Evolutionary conservation across 1,140 invertebrate genomes (phyloP).

Genomic region (Hypothenemus hampei): DNA sequence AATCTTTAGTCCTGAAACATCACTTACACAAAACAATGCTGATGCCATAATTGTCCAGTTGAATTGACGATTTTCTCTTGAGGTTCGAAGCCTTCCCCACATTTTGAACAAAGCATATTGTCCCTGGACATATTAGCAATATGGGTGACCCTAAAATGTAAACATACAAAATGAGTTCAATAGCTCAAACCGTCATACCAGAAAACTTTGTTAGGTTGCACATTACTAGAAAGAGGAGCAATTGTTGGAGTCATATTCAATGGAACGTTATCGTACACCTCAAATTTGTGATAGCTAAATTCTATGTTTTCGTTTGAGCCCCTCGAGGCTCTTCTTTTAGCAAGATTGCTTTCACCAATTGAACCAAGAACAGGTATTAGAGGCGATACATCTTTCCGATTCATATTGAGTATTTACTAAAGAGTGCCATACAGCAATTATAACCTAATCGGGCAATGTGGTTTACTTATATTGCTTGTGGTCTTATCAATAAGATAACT

Average conservation of each 20-base stretch:
- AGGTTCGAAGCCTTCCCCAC: conserved; percentile 87
- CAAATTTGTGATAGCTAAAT: conserved; percentile 29
- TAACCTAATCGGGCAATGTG: no score
- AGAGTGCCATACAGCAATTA: no score
- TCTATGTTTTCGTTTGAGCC: conserved; percentile 16
- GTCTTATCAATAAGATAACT: no score
- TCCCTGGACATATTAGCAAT: conserved; percentile 69
- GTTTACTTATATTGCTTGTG: no score
- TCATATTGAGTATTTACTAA: no score
- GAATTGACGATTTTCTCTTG: conserved; percentile 99
- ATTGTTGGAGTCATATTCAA: conserved; percentile 8
- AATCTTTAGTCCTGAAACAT: no score
- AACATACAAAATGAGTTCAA: not conserved
- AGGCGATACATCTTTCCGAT: conserved; percentile 8
- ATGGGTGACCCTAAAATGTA: conserved; percentile 54
- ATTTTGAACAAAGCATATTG: conserved; percentile 90
- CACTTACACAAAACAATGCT: conserved; percentile 97
- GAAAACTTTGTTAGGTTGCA: not conserved
- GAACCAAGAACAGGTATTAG: conserved; percentile 15
- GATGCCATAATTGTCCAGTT: conserved; percentile 97
- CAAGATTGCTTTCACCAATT: conserved; percentile 32
- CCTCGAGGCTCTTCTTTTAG: conserved; percentile 32
- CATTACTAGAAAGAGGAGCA: not conserved
- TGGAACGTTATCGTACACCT: conserved; percentile 31
- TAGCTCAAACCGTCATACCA: conserved; percentile 1